Evolutionary conservation across 2,888 invertebrate species (phyloP).

Genomic region (Drosophila leonis): DNA sequence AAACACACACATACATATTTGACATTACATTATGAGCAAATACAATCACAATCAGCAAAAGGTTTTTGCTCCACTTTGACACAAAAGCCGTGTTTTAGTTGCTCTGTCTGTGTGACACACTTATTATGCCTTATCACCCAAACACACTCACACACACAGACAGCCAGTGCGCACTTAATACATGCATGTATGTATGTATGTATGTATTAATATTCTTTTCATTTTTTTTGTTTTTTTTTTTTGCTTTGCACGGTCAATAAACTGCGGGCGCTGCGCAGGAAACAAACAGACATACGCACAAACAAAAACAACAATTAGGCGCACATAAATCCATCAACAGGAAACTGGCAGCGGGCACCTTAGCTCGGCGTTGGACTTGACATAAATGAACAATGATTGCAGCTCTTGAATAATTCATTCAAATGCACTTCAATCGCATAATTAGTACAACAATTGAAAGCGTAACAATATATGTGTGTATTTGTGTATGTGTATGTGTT

Average conservation of each 20-base stretch:
- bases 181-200: not conserved
- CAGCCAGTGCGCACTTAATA: constrained; percentile 38
- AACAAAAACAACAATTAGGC: constrained; percentile 17
- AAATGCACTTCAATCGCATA: constrained; percentile 38
- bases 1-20: constrained; percentile 18
- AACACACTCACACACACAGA: constrained; percentile 14
- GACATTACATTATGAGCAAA: constrained; percentile 35
- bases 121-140: constrained; percentile 60
- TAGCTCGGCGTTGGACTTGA: constrained; percentile 23
- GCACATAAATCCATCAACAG: constrained; percentile 27
- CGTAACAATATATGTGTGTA: not conserved
- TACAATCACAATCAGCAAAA: constrained; percentile 60
- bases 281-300: constrained; percentile 29
- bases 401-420: constrained; percentile 40
- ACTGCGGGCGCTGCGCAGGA: constrained; percentile 46
- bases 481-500: not conserved
- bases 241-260: constrained; percentile 53
- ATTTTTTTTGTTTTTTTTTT: constrained; percentile 29
- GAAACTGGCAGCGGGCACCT: constrained; percentile 20
- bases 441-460: constrained; percentile 6
- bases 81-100: constrained; percentile 59
- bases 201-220: constrained; percentile 11
- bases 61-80: constrained; percentile 67
- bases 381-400: constrained; percentile 31
- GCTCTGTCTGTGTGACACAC: constrained; percentile 61